A percentile compares a stretch with the other conserved stretches of the same genome.
These are phyloP conservation scores for Scaeva pyrastri DNA, from an alignment of 2,888 invertebrate genomes.

Conservation along the genomic window DNA sequence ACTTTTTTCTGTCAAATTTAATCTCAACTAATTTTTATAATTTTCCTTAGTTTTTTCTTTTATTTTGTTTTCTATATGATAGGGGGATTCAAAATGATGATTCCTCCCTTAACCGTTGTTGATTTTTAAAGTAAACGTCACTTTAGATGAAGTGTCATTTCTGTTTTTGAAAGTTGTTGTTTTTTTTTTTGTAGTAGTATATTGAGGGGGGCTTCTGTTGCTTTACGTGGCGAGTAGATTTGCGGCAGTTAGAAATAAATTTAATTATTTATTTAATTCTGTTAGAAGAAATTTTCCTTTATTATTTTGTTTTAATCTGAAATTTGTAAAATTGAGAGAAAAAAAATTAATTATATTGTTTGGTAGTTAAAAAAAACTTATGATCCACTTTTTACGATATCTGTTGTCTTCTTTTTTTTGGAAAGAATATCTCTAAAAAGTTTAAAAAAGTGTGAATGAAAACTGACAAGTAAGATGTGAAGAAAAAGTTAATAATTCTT, in stretches of 20 bases:
- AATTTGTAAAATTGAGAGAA: slow-evolving; percentile 39
- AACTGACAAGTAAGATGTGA: too few species aligned
- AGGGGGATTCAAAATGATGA: slow-evolving; percentile 11
- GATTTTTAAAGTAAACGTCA: slow-evolving; percentile 3
- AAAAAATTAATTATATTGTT: slow-evolving; percentile 25
- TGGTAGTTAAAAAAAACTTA: neutral
- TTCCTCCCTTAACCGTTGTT: slow-evolving; percentile 44
- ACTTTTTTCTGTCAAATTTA: slow-evolving; percentile 69
- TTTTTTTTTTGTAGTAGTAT: neutral
- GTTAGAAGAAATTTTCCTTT: slow-evolving; percentile 23
- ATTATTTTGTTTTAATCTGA: slow-evolving; percentile 50
- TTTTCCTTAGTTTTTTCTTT: too few species aligned
- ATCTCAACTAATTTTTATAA: slow-evolving; percentile 30
- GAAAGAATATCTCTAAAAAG: too few species aligned
- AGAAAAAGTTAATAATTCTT: too few species aligned
- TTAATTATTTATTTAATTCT: slow-evolving; percentile 16
- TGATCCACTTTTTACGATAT: slow-evolving; percentile 60
- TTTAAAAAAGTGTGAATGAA: too few species aligned
- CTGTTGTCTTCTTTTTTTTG: slow-evolving; percentile 38
- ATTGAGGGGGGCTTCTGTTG: slow-evolving; percentile 43
- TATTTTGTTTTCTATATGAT: slow-evolving; percentile 27
- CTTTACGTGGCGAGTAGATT: slow-evolving; percentile 68
- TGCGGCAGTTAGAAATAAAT: slow-evolving; percentile 60
- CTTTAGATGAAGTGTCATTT: slow-evolving; percentile 49
- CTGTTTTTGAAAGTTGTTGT: neutral